Evolutionary conservation across 2,888 invertebrate genomes (phyloP), one percentile per base, ranked within the genome.

Genomic region (Dilophus febrilis): DNA sequence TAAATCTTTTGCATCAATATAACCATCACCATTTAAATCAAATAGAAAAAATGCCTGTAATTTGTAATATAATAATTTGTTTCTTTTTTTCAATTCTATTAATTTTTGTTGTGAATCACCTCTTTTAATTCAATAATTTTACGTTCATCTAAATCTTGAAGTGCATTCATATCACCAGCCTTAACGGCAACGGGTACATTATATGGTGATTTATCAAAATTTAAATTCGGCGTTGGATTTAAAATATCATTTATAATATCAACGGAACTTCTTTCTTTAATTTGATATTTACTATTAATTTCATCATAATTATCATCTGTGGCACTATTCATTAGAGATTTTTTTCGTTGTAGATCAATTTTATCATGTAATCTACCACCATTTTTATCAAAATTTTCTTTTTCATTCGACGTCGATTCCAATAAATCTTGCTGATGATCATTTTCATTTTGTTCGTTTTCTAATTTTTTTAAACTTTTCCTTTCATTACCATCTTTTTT

Each of bases 81-180:
- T 14, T 14, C 5, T 30, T 29, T 31, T n/a, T 11, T 16, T 12
- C n/a, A n/a, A n/a, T n/a, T n/a, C n/a, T n/a, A n/a, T n/a, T n/a
- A n/a, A n/a, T n/a, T n/a, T n/a, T n/a, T n/a, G n/a, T n/a, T n/a
- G n/a, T n/a, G n/a, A n/a, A 28, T 6, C 59, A 74, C 74, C 68
- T 75, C 74, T 58, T 72, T 72, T n/a, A 75, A 55, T 52, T 75
- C 75, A 42, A 68, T 69, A 46, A 75, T 57, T 56, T 73, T 74
- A 44, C 58, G 60, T 49, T 73, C 70, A 47, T 74, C 74, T 47
- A 74, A 56, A 49, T 74, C 72, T 18, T 67, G 64, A 37, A 67
- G 53, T 12, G 70, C 65, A 48, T 67, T 66, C n/a, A 62, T 56
- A 45, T 61, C 59, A 17, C 52, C 50, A 4, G 57, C 53, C 12